Base-by-base conservation (phyloP, 2,113 vertebrate genomes). In the Felis catus region DNA sequence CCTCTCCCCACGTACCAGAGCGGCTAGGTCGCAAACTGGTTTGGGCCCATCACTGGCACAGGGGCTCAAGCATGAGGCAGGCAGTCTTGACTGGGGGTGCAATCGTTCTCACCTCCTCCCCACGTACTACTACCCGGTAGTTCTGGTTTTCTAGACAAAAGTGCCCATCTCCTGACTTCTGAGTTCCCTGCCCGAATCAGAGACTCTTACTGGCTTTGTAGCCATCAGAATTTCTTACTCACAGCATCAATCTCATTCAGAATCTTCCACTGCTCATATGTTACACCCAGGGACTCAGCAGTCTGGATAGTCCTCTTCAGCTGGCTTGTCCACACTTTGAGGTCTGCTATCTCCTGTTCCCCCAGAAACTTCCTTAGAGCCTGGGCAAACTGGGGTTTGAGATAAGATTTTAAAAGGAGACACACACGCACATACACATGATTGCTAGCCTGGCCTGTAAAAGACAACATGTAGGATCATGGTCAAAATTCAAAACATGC, bases 261-360 rank as follows among this genome's bases (percentile, higher is more conserved):
- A 85, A 99, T 99, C 98, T 99, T 99, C 99, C 99, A 99, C 98
- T 99, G 99, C 96, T 99, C 99, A 0, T 99, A 99, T 0, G 99
- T 99, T 48, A 99, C 99, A 0, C 99, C 99, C 31, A 99, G 98
- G 78, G 99, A 99, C 98, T 99, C 99, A 0, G 99, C 99, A 0
- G 99, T 99, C 99, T 99, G 99, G 98, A 99, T 99, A 1, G 99
- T 99, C 96, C 99, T 99, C 61, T 99, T 99, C 98, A 99, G 98
- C 95, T 99, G 99, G 98, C 99, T 99, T 0, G 99, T 99, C 99
- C 99, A 99, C 91, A 99, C 99, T 98, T 99, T 99, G 97, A 99
- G 98, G 58, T 99, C 99, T 1, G 98, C 98, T 55, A 99, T 99
- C 19, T 99, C 98, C 95, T 99, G 99, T 93, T 99, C 99, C 53